Percentiles rank a stretch among this genome's conserved stretches.
These are phyloP conservation scores for Drosophila yakuba DNA, from an alignment of 1,140 invertebrate species.

Conservation along the genomic window DNA sequence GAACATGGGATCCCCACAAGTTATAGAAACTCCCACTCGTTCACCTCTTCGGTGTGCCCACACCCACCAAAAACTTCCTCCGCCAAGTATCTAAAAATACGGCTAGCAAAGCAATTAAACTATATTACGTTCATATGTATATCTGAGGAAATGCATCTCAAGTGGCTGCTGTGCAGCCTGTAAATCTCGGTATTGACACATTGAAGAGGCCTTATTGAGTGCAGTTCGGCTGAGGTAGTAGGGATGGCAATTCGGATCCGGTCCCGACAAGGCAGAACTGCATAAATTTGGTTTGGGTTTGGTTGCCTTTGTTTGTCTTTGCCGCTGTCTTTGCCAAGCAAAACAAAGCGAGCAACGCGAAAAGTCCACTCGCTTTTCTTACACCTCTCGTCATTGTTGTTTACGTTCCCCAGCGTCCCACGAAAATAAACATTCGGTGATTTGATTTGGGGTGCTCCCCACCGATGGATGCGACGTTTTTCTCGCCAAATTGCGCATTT, in stretches of 20 bases:
- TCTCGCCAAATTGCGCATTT: slow-evolving; percentile 68
- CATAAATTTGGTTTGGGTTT: slow-evolving; percentile 59
- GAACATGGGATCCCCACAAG: slow-evolving; percentile 23
- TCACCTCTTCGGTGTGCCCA: slow-evolving; percentile 35
- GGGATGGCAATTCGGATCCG: slow-evolving; percentile 30
- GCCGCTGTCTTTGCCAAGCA: slow-evolving; percentile 30
- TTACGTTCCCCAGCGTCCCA: slow-evolving; percentile 28
- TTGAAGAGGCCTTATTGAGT: slow-evolving; percentile 43
- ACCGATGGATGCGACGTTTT: slow-evolving; percentile 7
- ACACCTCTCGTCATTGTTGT: slow-evolving; percentile 17
- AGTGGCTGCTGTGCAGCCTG: slow-evolving; percentile 46
- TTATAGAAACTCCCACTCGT: slow-evolving; percentile 38
- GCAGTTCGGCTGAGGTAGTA: background rate
- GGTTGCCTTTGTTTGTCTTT: slow-evolving; percentile 37
- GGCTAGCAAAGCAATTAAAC: slow-evolving; percentile 59
- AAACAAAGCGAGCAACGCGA: slow-evolving; percentile 9
- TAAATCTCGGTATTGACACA: slow-evolving; percentile 69
- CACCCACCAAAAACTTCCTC: slow-evolving; percentile 14
- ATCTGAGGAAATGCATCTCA: slow-evolving; percentile 59
- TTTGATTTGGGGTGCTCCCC: slow-evolving; percentile 27
- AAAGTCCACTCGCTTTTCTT: slow-evolving; percentile 9
- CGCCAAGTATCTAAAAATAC: slow-evolving; percentile 39
- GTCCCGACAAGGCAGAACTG: slow-evolving; percentile 66
- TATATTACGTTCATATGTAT: slow-evolving; percentile 64
- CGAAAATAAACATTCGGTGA: slow-evolving; percentile 33